Conservation (phyloP, 2,888 invertebrate species). For the Agapostemon virescens region DNA sequence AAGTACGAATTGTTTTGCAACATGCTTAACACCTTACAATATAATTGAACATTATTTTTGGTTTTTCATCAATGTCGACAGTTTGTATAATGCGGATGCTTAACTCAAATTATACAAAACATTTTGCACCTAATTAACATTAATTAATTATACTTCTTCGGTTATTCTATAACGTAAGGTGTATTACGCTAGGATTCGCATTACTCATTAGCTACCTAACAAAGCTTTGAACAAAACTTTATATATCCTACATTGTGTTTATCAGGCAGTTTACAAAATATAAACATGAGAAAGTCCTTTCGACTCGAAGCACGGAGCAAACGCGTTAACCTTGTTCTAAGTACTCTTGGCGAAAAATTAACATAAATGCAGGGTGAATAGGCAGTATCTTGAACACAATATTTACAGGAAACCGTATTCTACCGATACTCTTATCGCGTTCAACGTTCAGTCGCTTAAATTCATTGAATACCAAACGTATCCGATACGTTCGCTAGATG, state of each 20-base stretch:
- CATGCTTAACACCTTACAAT: slow-evolving; percentile 7
- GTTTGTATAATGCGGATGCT: not conserved
- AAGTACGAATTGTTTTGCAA: not conserved
- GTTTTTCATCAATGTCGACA: slow-evolving; percentile 3
- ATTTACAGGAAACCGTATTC: slow-evolving; percentile 19
- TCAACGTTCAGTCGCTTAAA: slow-evolving; percentile 12
- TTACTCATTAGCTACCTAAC: slow-evolving; percentile 15
- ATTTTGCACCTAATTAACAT: not conserved
- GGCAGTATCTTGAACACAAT: slow-evolving; percentile 8
- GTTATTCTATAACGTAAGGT: not conserved
- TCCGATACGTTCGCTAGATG: slow-evolving; percentile 14
- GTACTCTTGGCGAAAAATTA: not conserved
- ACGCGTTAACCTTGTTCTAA: not conserved
- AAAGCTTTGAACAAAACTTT: slow-evolving; percentile 26
- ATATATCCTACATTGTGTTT: not conserved
- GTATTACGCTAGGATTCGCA: slow-evolving; percentile 10
- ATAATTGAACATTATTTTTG: not conserved
- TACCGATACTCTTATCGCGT: not conserved
- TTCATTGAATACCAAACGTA: not conserved
- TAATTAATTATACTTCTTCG: slow-evolving; percentile 18
- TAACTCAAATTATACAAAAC: slow-evolving; percentile 16
- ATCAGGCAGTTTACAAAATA: not conserved
- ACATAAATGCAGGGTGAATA: slow-evolving; percentile 11
- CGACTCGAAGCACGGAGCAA: not conserved
- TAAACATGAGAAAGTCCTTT: not conserved